phyloP scores from a whole-genome alignment of 2,797 vertebrate species.

The Leuciscus waleckii region DNA sequence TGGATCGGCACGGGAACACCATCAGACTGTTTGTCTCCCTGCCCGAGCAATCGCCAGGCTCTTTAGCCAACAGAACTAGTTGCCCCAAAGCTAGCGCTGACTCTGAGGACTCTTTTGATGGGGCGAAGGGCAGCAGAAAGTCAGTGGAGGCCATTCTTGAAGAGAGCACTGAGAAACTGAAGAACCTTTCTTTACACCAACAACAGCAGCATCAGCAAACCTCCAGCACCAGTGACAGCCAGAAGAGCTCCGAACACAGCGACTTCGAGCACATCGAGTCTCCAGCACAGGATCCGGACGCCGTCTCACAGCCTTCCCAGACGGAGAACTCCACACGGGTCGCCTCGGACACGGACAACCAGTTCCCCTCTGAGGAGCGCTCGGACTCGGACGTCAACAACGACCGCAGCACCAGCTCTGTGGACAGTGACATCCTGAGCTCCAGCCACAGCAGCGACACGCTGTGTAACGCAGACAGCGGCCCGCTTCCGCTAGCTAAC shows the following conservation, averaged over 20 bases:
- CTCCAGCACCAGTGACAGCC: conserved; percentile 90
- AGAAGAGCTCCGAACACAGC: conserved; percentile 94
- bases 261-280: conserved; percentile 97
- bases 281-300: conserved; percentile 87
- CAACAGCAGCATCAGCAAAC: conserved; percentile 78
- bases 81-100: conserved; percentile 84
- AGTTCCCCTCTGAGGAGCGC: conserved; percentile 90
- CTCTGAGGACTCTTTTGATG: conserved; percentile 82
- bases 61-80: conserved; percentile 83
- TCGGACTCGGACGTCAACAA: conserved; percentile 98
- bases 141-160: conserved; percentile 97
- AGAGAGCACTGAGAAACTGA: conserved; percentile 97
- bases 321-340: conserved; percentile 88
- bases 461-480: conserved; percentile 93
- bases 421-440: conserved; percentile 99
- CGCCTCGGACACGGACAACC: conserved; percentile 86
- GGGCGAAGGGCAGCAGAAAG: conserved; percentile 84
- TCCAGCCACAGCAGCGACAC: conserved; percentile 99
- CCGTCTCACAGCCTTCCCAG: conserved; percentile 84
- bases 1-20: conserved; percentile 98
- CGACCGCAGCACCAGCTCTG: conserved; percentile 96
- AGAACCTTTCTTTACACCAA: conserved; percentile 90
- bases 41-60: conserved; percentile 91
- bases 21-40: conserved; percentile 92
- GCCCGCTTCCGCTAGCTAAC: conserved; percentile 90